These are phyloP conservation scores for Daktulosphaira vitifoliae DNA, from an alignment of 1,140 invertebrate genomes.

Conservation along the genomic window DNA sequence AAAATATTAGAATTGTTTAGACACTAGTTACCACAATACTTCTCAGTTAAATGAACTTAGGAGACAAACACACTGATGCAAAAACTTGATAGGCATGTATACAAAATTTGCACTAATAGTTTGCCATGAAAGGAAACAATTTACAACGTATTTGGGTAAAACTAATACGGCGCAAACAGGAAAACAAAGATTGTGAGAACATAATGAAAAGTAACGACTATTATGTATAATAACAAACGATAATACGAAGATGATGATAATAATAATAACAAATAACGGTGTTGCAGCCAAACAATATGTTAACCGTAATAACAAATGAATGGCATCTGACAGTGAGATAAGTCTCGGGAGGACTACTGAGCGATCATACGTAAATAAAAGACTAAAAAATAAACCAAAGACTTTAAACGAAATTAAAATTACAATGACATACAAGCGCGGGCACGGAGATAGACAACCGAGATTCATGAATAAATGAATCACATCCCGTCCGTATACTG, in stretches of 20 bases:
- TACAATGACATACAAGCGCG: conserved; percentile 14
- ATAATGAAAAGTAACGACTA: too few species aligned
- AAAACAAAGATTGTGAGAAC: too few species aligned
- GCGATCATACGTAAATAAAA: conserved; percentile 1
- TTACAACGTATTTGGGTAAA: too few species aligned
- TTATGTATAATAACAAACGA: conserved; percentile 7
- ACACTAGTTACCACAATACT: too few species aligned
- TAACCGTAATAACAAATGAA: conserved; percentile 32
- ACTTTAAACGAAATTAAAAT: conserved; percentile 31
- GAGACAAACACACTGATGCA: too few species aligned
- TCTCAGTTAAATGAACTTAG: too few species aligned
- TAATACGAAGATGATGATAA: neutral
- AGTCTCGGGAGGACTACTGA: conserved; percentile 21
- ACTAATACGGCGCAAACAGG: too few species aligned
- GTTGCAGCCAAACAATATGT: conserved; percentile 28
- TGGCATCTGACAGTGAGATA: conserved; percentile 33
- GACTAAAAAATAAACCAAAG: conserved; percentile 2
- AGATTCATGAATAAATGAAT: conserved; percentile 33
- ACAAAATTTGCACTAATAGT: too few species aligned
- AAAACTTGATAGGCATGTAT: too few species aligned
- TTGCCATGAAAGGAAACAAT: too few species aligned
- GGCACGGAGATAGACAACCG: conserved; percentile 27
- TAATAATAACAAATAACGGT: conserved; percentile 39
- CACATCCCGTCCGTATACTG: conserved; percentile 13
- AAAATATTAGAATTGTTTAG: too few species aligned